phyloP scores from a whole-genome alignment of 2,888 invertebrate genomes.

The Dione juno region DNA sequence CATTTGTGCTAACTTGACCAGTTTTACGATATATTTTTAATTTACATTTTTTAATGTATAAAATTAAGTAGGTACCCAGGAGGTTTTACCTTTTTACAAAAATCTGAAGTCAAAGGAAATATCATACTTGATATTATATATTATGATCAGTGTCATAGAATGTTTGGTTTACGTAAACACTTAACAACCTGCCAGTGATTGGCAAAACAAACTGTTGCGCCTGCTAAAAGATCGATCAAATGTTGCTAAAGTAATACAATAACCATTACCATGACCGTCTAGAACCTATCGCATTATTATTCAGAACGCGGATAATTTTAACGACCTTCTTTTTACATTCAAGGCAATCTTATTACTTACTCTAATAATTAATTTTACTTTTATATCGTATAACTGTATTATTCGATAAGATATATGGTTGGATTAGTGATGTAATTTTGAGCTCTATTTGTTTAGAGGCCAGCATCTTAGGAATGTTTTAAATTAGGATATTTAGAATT shows the following conservation, averaged over 20 bases:
- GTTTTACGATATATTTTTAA: neutral
- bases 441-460: neutral
- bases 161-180: neutral
- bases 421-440: neutral
- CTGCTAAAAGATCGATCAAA: constrained; percentile 15
- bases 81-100: neutral
- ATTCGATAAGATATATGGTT: constrained; percentile 18
- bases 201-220: neutral
- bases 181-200: neutral
- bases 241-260: constrained; percentile 1
- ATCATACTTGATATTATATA: neutral
- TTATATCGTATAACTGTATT: constrained; percentile 37
- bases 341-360: constrained; percentile 54
- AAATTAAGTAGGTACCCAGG: neutral
- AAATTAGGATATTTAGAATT: neutral
- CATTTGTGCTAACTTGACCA: neutral
- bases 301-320: constrained; percentile 59
- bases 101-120: neutral
- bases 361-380: constrained; percentile 41
- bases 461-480: neutral
- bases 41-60: neutral
- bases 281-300: constrained; percentile 48
- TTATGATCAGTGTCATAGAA: neutral
- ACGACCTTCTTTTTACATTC: constrained; percentile 60
- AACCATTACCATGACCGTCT: constrained; percentile 3